phyloP scores from a whole-genome alignment of 2,888 invertebrate genomes.

The Drosophila anomalata region DNA sequence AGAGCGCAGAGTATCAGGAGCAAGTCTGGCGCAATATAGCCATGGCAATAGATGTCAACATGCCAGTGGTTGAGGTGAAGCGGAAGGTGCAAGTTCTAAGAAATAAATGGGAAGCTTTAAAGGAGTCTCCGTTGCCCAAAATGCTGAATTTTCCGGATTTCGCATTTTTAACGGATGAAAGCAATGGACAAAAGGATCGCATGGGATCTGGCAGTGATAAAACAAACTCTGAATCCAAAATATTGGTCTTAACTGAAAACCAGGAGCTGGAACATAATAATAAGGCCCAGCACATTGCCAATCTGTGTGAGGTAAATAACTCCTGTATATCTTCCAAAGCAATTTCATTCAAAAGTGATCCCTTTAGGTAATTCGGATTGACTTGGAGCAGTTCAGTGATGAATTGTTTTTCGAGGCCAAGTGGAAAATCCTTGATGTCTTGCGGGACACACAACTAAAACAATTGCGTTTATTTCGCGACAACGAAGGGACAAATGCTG shows the following conservation, averaged over 20 bases:
- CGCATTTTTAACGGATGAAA: background rate
- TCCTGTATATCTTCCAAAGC: no score
- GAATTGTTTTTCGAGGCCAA: conserved; percentile 22
- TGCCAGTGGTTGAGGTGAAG: conserved; percentile 19
- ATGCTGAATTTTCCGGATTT: conserved; percentile 10
- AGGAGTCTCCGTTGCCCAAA: background rate
- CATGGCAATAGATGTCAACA: conserved; percentile 7
- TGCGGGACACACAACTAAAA: conserved; percentile 46
- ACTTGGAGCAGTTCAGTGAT: conserved; percentile 5
- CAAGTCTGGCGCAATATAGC: conserved; percentile 19
- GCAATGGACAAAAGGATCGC: background rate
- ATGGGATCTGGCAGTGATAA: conserved; percentile 12
- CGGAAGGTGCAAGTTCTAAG: conserved; percentile 11
- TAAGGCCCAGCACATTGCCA: no score
- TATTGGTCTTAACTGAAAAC: no score
- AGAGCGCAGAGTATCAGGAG: conserved; percentile 9
- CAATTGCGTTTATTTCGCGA: conserved; percentile 1
- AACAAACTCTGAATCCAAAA: background rate
- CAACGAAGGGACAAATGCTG: background rate
- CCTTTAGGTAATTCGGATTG: conserved; percentile 5
- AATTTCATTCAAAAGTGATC: no score
- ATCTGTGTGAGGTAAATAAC: background rate
- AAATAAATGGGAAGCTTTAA: conserved; percentile 8
- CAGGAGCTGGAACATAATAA: no score
- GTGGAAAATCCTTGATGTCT: conserved; percentile 17